Percentiles rank a stretch among this genome's conserved stretches.
phyloP scores from a whole-genome alignment of 2,113 vertebrate species.

The Psittacus erithacus region DNA sequence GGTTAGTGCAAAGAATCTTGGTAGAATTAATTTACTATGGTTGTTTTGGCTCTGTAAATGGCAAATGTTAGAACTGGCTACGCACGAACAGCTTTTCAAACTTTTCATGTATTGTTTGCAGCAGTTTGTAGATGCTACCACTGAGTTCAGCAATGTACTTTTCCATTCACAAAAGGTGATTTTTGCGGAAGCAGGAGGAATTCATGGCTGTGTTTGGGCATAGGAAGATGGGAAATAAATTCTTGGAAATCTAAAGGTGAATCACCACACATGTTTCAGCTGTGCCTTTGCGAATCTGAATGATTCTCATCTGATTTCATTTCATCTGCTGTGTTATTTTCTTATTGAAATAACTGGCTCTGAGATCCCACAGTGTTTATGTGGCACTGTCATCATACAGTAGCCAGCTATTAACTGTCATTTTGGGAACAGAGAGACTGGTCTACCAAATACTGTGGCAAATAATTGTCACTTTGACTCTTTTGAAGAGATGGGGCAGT shows the following conservation, averaged over 20 bases:
- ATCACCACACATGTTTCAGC: not conserved
- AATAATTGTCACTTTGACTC: not conserved
- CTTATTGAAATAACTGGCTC: not conserved
- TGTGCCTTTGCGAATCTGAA: not conserved
- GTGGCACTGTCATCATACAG: not conserved
- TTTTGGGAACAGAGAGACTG: not conserved
- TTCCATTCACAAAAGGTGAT: not conserved
- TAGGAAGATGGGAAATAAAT: not conserved
- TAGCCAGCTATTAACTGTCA: not conserved
- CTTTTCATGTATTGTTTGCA: not conserved
- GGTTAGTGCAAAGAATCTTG: slow-evolving; percentile 46
- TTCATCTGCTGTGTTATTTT: not conserved
- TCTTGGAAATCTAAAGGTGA: not conserved
- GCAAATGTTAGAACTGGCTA: not conserved
- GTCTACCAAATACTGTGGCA: not conserved
- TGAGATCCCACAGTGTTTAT: not conserved
- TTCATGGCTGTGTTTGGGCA: not conserved
- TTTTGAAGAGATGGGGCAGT: not conserved
- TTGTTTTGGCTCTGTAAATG: slow-evolving; percentile 24
- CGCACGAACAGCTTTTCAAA: not conserved
- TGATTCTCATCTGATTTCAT: not conserved
- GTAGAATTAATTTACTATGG: slow-evolving; percentile 43
- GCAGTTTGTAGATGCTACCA: not conserved
- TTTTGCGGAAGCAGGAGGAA: not conserved
- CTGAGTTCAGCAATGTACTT: not conserved